Evolutionary conservation across 2,888 invertebrate genomes (phyloP).

Genomic region (Melolontha melolontha): DNA sequence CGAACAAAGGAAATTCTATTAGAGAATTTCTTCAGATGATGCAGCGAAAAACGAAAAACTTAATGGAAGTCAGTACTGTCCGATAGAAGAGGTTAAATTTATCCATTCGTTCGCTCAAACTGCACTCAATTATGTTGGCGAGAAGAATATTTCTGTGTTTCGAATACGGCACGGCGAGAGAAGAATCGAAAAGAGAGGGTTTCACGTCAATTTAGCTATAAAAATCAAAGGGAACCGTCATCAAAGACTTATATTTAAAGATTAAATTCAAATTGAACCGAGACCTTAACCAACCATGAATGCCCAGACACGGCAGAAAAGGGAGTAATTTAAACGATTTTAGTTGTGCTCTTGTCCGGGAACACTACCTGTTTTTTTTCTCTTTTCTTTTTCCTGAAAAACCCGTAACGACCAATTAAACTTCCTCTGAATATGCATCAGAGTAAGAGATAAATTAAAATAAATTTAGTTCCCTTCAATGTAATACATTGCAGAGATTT

Average conservation of each 20-base stretch:
- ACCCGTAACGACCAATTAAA: too few relatives aligned
- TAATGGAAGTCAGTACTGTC: conserved; percentile 6
- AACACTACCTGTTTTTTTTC: conserved; percentile 12
- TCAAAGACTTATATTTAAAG: conserved; percentile 30
- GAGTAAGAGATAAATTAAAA: too few relatives aligned
- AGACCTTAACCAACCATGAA: conserved; percentile 29
- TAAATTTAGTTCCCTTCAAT: too few relatives aligned
- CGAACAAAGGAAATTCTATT: not conserved
- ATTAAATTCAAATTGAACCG: conserved; percentile 26
- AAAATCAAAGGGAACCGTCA: conserved; percentile 25
- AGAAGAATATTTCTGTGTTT: too few relatives aligned
- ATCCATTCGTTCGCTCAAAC: not conserved
- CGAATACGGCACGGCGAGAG: not conserved
- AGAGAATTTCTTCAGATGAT: conserved; percentile 4
- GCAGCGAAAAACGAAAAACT: not conserved
- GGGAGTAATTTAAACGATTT: conserved; percentile 12
- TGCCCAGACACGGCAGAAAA: conserved; percentile 3
- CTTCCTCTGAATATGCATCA: too few relatives aligned
- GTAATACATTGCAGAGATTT: too few relatives aligned
- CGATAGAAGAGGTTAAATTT: not conserved
- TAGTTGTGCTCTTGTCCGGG: conserved; percentile 2
- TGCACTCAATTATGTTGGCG: not conserved
- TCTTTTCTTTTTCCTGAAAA: too few relatives aligned
- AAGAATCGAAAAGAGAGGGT: conserved; percentile 5
- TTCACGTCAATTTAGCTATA: conserved; percentile 22